phyloP scores from a whole-genome alignment of 2,113 vertebrate species.

The Zosterops pallidus region DNA sequence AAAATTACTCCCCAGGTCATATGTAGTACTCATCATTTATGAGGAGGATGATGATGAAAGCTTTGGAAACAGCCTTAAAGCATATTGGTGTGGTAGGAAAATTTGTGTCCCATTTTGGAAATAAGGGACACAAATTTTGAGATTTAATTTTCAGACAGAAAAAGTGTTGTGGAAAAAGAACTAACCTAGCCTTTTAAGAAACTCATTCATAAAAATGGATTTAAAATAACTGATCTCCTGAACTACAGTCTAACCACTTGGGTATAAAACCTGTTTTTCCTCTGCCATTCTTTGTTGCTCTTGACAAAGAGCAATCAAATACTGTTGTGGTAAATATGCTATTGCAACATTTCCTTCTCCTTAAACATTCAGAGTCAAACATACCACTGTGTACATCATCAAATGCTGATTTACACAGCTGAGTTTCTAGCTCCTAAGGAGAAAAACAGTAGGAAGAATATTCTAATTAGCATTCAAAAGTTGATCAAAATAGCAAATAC shows the following conservation, averaged over 20 bases:
- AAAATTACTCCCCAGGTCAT: background rate
- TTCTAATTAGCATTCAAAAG: slow-evolving; percentile 39
- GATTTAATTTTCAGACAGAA: background rate
- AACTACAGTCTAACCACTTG: background rate
- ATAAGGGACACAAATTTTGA: background rate
- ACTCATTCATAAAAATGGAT: background rate
- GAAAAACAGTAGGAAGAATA: slow-evolving; percentile 17
- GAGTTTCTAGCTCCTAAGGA: slow-evolving; percentile 36
- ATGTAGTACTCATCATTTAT: background rate
- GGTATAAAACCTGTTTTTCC: background rate
- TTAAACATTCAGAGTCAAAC: background rate
- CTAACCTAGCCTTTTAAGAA: background rate
- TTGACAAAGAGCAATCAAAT: background rate
- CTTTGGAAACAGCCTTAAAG: background rate
- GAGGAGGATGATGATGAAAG: background rate
- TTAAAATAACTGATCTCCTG: background rate
- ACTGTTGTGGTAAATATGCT: background rate
- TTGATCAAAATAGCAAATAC: slow-evolving; percentile 37
- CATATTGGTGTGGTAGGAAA: background rate
- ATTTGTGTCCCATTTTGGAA: background rate
- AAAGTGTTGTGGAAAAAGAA: background rate
- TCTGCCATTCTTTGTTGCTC: background rate
- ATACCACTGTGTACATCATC: slow-evolving; percentile 42
- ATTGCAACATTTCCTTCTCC: background rate
- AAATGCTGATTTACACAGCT: slow-evolving; percentile 47